These are phyloP conservation scores for Hydropsyche betteni DNA, from an alignment of 2,888 invertebrate species.

Conservation along the genomic window DNA sequence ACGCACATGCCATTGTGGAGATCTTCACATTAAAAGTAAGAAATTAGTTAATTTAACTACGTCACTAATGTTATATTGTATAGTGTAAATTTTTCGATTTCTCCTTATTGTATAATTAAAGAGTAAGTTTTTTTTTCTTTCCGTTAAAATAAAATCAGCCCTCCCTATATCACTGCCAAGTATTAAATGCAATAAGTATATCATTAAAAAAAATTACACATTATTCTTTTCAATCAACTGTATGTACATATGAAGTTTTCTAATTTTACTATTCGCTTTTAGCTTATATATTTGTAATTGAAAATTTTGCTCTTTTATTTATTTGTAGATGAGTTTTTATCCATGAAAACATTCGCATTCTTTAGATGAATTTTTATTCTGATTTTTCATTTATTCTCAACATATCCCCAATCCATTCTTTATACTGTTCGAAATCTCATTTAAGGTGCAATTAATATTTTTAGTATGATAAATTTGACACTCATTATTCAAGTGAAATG, in stretches of 20 bases:
- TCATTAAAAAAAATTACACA: neutral
- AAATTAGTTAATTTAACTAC: neutral
- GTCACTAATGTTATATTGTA: constrained; percentile 20
- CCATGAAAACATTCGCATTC: neutral
- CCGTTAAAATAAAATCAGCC: neutral
- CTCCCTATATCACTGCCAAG: neutral
- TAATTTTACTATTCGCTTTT: neutral
- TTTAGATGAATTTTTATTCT: neutral
- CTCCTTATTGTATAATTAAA: neutral
- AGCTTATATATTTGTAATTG: neutral
- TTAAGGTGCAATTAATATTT: neutral
- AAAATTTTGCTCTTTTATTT: neutral
- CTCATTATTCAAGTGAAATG: constrained; percentile 24
- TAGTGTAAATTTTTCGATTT: constrained; percentile 19
- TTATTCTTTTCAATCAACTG: no score
- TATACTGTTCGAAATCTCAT: neutral
- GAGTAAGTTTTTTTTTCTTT: constrained; percentile 11
- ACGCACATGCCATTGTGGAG: constrained; percentile 16
- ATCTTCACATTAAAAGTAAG: neutral
- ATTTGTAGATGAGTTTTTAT: neutral
- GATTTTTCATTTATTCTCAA: neutral
- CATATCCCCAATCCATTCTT: neutral
- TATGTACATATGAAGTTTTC: no score
- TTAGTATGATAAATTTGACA: constrained; percentile 8
- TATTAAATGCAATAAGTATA: neutral